Evolutionary conservation across 2,888 invertebrate genomes (phyloP).

Genomic region (Mythimna vitellina): DNA sequence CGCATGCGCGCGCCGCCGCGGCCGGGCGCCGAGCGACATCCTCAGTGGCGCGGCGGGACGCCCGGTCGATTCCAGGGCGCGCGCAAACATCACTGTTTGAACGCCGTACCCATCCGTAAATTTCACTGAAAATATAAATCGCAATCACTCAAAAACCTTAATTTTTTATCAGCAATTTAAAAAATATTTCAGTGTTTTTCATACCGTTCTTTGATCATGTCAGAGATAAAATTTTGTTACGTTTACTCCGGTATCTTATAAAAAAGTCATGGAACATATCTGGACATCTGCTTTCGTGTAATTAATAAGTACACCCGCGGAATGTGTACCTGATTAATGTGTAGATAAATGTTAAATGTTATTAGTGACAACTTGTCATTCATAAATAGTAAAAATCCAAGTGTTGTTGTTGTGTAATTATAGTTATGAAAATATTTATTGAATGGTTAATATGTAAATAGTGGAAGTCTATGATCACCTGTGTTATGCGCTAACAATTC

Average conservation of each 20-base stretch:
- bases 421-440: conserved; percentile 63
- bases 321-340: conserved; percentile 59
- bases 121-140: conserved; percentile 69
- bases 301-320: conserved; percentile 70
- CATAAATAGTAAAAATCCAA: conserved; percentile 30
- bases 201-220: conserved; percentile 35
- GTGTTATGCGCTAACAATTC: conserved; percentile 52
- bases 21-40: conserved; percentile 80
- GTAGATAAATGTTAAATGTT: conserved; percentile 52
- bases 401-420: conserved; percentile 58
- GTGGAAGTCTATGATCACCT: conserved; percentile 38
- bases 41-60: conserved; percentile 89
- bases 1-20: conserved; percentile 82
- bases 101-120: conserved; percentile 76
- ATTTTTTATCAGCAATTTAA: conserved; percentile 17
- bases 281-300: conserved; percentile 75
- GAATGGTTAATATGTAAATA: conserved; percentile 55
- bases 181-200: conserved; percentile 18
- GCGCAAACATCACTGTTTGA: conserved; percentile 73
- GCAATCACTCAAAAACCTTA: conserved; percentile 47
- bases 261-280: conserved; percentile 72
- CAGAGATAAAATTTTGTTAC: conserved; percentile 38
- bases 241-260: conserved; percentile 62
- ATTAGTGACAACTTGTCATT: conserved; percentile 43
- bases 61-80: conserved; percentile 88